A percentile compares a stretch with the other conserved stretches of the same genome.
Evolutionary conservation across 2,888 invertebrate genomes (phyloP).

Genomic region (Eupithecia vulgata): DNA sequence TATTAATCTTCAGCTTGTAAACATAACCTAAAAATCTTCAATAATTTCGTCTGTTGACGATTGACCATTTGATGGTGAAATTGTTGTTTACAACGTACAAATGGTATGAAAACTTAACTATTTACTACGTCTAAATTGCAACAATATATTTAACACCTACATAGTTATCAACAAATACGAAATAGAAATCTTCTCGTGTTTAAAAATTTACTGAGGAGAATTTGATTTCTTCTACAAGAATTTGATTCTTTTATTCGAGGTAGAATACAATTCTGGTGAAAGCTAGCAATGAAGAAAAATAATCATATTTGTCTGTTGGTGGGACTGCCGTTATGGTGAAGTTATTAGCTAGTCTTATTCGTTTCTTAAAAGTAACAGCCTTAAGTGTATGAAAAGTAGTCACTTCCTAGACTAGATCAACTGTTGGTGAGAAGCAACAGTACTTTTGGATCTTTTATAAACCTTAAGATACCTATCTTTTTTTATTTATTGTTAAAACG

Average conservation of each 20-base stretch:
- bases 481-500: too few relatives aligned
- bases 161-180: not conserved
- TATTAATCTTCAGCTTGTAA: conserved; percentile 69
- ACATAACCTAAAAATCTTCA: conserved; percentile 76
- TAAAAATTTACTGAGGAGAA: not conserved
- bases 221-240: too few relatives aligned
- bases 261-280: not conserved
- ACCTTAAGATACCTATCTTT: too few relatives aligned
- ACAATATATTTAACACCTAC: not conserved
- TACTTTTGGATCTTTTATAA: too few relatives aligned
- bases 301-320: not conserved
- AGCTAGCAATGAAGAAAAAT: not conserved
- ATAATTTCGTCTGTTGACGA: conserved; percentile 10
- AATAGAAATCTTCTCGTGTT: not conserved
- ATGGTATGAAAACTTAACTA: not conserved
- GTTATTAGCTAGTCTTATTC: not conserved
- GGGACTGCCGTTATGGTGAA: not conserved
- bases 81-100: not conserved
- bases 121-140: not conserved
- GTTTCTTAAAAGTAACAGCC: not conserved
- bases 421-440: not conserved
- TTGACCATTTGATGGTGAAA: not conserved
- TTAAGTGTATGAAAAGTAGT: not conserved
- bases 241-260: not conserved
- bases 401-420: not conserved